Conservation (phyloP, 1,140 invertebrate genomes). For the roundworm (Caenorhabditis elegans) region WBcel235 BX284606.5:13408001-13408500, state of each 20-base stretch:
- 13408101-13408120: neutral
- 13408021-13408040: neutral
- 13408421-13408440: neutral
- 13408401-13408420: neutral
- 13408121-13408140: neutral
- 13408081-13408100: neutral
- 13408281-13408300: neutral
- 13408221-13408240: neutral
- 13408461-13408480: conserved; percentile 3
- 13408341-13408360: neutral
- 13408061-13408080: neutral
- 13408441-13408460: neutral
- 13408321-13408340: neutral
- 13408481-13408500: neutral
- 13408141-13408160: neutral
- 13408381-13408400: neutral
- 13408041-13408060: neutral
- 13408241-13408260: neutral
- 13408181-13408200: neutral
- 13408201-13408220: neutral
- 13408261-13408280: neutral
- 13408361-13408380: neutral
- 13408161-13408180: neutral
- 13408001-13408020: neutral
- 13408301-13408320: neutral